Evolutionary conservation across 2,888 invertebrate genomes (phyloP), one percentile per base, ranked within the genome.

Genomic region (Harmothoe impar): DNA sequence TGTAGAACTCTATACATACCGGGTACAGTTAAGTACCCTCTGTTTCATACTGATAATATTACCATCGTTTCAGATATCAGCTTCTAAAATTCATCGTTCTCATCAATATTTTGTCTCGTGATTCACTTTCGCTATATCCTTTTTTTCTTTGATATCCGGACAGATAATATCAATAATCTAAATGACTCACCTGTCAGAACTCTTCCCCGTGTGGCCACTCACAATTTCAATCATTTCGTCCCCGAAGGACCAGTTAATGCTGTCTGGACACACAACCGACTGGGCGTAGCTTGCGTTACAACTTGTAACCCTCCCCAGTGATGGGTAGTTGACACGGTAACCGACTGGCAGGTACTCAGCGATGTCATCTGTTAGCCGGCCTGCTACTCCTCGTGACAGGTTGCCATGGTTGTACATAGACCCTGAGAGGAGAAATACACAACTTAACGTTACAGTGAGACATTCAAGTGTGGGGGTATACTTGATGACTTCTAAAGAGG

Each of bases 321-420:
- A 90, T 23, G 92, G 92, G 91, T 94, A 94, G 91, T 94, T 93
- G 5, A 94, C 93, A 7, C 89, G 89, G 92, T 54, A 68, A 0
- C 91, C 89, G 15, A 93, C 25, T 0, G 94, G 94, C 20, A 95
- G 92, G 23, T 92, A 91, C 10, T 93, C 92, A 17, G 91, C 89
- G 0, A 95, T 84, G 0, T 93, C 90, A 25, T 94, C 93, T 68
- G 94, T 94, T 20, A 95, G 92, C 17, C 95, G 94, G 89, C 95
- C 95, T 91, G 95, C 95, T 10, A 94, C 90, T 7, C 95, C 94
- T 33, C 95, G 92, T 7, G 93, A 92, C 52, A 95, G 91, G 91
- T 95, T 94, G 29, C 95, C 95, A 91, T 95, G 95, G 89, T 95
- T 94, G 91, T 93, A 94, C 10, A 43, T 81, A 92, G 91, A 91